phyloP scores from a whole-genome alignment of 2,113 vertebrate species.

The Crotalus viridis region DNA sequence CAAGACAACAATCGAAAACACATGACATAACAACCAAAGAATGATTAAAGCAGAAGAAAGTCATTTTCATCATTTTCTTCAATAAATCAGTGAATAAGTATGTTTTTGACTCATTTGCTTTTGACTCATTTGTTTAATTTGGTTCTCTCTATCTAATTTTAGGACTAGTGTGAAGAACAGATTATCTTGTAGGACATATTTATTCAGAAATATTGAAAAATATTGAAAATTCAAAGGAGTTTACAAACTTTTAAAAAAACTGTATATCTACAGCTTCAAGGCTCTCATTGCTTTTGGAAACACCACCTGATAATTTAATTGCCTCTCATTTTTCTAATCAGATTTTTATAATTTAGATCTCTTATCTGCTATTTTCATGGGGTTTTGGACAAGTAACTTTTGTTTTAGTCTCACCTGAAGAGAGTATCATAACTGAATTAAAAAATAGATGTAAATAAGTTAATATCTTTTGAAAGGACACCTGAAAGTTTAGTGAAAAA shows the following conservation, averaged over 20 bases:
- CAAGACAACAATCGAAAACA: neutral
- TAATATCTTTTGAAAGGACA: neutral
- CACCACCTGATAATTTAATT: neutral
- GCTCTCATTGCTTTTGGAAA: neutral
- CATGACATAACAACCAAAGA: neutral
- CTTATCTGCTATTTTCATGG: neutral
- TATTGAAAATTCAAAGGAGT: neutral
- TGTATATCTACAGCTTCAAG: neutral
- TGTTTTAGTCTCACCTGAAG: slow-evolving; percentile 2
- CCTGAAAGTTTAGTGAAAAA: slow-evolving; percentile 18
- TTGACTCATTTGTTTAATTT: neutral
- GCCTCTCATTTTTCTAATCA: neutral
- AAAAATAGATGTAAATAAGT: slow-evolving; percentile 44
- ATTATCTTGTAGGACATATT: neutral
- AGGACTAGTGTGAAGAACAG: neutral
- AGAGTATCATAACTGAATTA: slow-evolving; percentile 40
- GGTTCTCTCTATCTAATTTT: neutral
- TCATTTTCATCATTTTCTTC: neutral
- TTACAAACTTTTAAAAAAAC: neutral
- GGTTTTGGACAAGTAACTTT: neutral
- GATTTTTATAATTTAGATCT: neutral
- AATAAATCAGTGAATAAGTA: neutral
- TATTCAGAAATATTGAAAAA: neutral
- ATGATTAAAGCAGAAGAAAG: neutral
- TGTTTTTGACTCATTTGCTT: neutral